These are phyloP conservation scores for Erpetoichthys calabaricus DNA, from an alignment of 2,797 vertebrate species.

Conservation along the genomic window DNA sequence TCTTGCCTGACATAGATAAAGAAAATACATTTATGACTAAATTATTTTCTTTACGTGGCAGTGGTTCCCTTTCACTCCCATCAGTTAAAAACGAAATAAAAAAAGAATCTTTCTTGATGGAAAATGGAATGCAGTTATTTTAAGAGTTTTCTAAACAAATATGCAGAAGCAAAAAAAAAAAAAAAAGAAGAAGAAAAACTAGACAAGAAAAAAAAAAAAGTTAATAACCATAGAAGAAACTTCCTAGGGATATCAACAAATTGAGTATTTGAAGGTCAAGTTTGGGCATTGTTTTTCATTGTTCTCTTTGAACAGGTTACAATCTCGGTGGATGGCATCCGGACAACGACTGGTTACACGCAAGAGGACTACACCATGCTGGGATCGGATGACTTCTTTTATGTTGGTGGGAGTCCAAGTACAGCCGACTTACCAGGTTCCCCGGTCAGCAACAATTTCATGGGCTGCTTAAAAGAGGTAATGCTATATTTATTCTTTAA, in stretches of 20 bases:
- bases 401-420: constrained; percentile 90
- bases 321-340: constrained; percentile 94
- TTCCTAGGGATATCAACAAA: not conserved
- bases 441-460: constrained; percentile 97
- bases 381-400: constrained; percentile 95
- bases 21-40: constrained; percentile 53
- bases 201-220: not conserved
- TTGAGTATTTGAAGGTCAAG: constrained; percentile 20
- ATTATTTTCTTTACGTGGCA: constrained; percentile 70
- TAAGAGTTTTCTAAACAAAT: not conserved
- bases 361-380: constrained; percentile 98
- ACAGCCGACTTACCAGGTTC: constrained; percentile 92
- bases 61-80: constrained; percentile 32
- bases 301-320: constrained; percentile 63
- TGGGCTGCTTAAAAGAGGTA: constrained; percentile 98
- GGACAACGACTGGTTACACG: constrained; percentile 94
- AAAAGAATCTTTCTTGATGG: no score
- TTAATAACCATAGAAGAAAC: not conserved
- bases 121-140: constrained; percentile 8
- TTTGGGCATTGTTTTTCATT: constrained; percentile 17
- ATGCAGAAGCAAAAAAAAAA: constrained; percentile 6
- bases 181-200: constrained; percentile 6
- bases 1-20: constrained; percentile 71
- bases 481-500: not conserved
- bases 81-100: no score